Conservation (phyloP, 2,888 invertebrate species). For the Disparrhopalites patrizii region DNA sequence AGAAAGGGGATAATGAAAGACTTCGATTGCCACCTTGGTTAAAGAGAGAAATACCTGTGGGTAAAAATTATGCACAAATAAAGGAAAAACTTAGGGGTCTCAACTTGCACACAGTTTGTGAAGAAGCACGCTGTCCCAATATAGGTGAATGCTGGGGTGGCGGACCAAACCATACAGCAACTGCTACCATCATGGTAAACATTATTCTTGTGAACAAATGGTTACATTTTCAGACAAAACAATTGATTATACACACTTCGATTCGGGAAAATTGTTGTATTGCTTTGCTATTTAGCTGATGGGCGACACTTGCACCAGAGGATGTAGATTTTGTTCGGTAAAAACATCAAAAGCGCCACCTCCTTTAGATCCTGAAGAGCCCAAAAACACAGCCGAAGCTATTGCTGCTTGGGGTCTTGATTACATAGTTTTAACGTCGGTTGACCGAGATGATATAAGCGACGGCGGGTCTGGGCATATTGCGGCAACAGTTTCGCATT, state of each 20-base stretch:
- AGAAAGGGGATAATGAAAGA: constrained; percentile 71
- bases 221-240: too few relatives aligned
- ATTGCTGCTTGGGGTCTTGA: constrained; percentile 92
- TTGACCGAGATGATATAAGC: constrained; percentile 90
- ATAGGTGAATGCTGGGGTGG: constrained; percentile 99
- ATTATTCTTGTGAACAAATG: background rate
- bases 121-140: constrained; percentile 96
- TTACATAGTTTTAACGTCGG: constrained; percentile 96
- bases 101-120: constrained; percentile 92
- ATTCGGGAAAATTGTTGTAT: too few relatives aligned
- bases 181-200: constrained; percentile 95
- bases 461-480: constrained; percentile 95
- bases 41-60: constrained; percentile 88
- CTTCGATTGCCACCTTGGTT: constrained; percentile 90
- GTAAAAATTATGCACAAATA: constrained; percentile 75
- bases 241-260: too few relatives aligned
- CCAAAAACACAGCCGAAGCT: constrained; percentile 85
- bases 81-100: constrained; percentile 79
- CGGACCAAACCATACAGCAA: constrained; percentile 89
- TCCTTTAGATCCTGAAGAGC: constrained; percentile 83
- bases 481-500: constrained; percentile 82
- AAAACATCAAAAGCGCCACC: constrained; percentile 91
- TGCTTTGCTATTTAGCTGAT: constrained; percentile 66
- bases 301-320: constrained; percentile 98
- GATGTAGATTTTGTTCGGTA: constrained; percentile 97